Evolutionary conservation across 1,140 invertebrate species (phyloP), one percentile per base, ranked within the genome.

Genomic region (Antheraea pernyi): DNA sequence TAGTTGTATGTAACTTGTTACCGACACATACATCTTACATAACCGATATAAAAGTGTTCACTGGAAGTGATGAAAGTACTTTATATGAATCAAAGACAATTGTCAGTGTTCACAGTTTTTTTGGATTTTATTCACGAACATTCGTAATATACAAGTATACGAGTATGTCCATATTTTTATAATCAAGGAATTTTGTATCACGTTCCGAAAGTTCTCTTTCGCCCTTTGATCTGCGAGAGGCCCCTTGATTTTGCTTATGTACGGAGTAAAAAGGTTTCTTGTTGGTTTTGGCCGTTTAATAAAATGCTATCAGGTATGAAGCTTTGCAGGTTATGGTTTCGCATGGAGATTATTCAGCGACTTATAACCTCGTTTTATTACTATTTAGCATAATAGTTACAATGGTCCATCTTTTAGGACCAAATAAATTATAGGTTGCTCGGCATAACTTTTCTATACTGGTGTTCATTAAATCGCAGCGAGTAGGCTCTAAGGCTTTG

Each of bases 171-270:
- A 19, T 16, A 16, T 53, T 53, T 53, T 53, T 53, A 16, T 53
- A 53, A 53, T 53, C 46, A 53, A 6, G 46, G 46, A n/a, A 16
- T 53, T 53, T 53, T n/a, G 46, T 53, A 53, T 53, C 13, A 53
- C 16, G 46, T 53, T 46, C 36, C 36, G 18, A 19, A 37, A 42
- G 10, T 22, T 61, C 60, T 11, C 65, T 58, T 37, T 30, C 7
- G 37, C 13, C 46, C 65, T 59, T 67, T 67, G 48, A 59, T 36
- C 65, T 22, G 11, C 19, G 16, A 13, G 19, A n/a, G n/a, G 39
- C n/a, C n/a, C 64, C 39, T 19, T 39, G 60, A 59, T 67, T 67
- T 67, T 67, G 65, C 59, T 67, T 67, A 67, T 59, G 48, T 18
- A 19, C 11, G 39, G 37, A 65, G 18, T 65, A 65, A 42, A 53